Conservation (phyloP, 2,797 vertebrate genomes). For the Gadopsis marmoratus region DNA sequence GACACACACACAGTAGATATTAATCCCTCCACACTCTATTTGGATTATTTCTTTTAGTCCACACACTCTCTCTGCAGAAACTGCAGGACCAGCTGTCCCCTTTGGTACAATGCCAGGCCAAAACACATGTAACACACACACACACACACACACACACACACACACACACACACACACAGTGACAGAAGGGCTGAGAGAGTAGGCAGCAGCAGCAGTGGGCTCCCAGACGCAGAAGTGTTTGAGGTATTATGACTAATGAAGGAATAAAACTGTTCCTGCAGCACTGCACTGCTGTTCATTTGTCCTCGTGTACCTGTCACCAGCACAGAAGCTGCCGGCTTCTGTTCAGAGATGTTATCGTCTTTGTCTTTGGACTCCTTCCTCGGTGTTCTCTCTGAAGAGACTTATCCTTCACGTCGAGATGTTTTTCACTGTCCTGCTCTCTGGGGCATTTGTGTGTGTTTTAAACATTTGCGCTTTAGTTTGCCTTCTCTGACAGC, state of each 20-base stretch:
- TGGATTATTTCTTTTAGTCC: slow-evolving; percentile 21
- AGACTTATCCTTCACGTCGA: not conserved
- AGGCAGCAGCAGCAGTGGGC: slow-evolving; percentile 31
- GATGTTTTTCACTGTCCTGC: not conserved
- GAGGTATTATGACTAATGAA: slow-evolving; percentile 7
- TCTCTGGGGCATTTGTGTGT: not conserved
- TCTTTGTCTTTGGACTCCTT: not conserved
- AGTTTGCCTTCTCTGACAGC: not conserved
- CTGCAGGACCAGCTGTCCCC: slow-evolving; percentile 46
- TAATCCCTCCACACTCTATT: slow-evolving; percentile 22
- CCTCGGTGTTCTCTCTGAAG: not conserved
- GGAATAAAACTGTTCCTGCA: slow-evolving; percentile 15
- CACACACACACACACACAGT: not conserved
- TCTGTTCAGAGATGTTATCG: not conserved
- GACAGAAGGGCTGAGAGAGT: slow-evolving; percentile 22
- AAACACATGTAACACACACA: slow-evolving; percentile 4
- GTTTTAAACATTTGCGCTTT: not conserved
- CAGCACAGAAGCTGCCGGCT: slow-evolving; percentile 3
- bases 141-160: not conserved
- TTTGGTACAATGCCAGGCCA: slow-evolving; percentile 33
- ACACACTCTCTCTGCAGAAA: slow-evolving; percentile 17
- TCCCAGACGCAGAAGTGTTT: not conserved
- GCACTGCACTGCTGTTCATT: slow-evolving; percentile 6
- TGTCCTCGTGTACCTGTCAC: slow-evolving; percentile 10
- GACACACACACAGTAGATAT: not conserved